phyloP scores from a whole-genome alignment of 2,113 vertebrate genomes.

The Dasyprocta punctata region DNA sequence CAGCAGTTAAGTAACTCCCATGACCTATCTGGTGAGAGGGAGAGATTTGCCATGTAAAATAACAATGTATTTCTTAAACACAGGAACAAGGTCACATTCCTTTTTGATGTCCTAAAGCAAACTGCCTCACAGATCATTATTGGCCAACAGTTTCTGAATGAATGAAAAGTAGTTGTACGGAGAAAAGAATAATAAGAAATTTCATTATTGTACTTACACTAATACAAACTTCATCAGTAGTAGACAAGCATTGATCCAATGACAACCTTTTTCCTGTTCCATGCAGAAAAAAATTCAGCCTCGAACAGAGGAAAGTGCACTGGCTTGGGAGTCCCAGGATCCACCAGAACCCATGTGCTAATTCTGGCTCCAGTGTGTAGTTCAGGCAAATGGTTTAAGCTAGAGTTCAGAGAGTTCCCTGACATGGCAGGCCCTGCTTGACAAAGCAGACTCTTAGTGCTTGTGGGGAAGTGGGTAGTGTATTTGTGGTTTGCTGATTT shows the following conservation, averaged over 20 bases:
- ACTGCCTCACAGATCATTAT: background rate
- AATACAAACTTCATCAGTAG: background rate
- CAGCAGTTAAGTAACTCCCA: background rate
- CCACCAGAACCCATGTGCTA: background rate
- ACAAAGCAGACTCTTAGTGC: too few relatives aligned
- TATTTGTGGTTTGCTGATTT: too few relatives aligned
- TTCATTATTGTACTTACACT: background rate
- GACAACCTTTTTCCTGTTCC: background rate
- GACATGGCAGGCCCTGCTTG: too few relatives aligned
- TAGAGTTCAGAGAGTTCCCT: too few relatives aligned
- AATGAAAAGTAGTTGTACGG: background rate
- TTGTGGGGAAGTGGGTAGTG: too few relatives aligned
- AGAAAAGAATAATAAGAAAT: background rate
- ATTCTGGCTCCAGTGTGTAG: background rate
- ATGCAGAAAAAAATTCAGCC: background rate
- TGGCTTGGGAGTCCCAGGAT: background rate
- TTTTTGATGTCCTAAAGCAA: background rate
- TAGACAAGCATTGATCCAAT: background rate
- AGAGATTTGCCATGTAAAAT: too few relatives aligned
- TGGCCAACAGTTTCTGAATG: background rate
- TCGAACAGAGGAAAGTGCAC: background rate
- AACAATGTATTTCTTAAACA: background rate
- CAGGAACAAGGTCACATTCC: background rate
- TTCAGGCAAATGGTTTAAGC: background rate
- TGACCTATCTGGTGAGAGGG: background rate